Conservation (phyloP, 2,797 vertebrate genomes). For the Hippopotamyrus pictus region DNA sequence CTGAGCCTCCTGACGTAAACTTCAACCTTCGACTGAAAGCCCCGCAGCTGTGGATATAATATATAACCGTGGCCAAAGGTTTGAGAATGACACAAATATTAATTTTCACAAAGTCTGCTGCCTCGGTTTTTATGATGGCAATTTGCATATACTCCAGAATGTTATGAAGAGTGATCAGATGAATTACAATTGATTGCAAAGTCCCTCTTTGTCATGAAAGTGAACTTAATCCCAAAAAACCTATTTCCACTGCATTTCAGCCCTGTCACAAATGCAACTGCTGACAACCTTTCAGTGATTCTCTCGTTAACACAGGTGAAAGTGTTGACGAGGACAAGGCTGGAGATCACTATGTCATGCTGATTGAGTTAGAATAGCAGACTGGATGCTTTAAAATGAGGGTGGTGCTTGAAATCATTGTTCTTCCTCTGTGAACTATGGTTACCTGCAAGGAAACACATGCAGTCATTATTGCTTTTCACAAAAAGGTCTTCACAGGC, state of each 20-base stretch:
- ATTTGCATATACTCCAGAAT: too few relatives aligned
- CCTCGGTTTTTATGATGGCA: too few relatives aligned
- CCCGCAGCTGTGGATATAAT: not conserved
- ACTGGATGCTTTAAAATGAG: not conserved
- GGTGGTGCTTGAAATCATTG: not conserved
- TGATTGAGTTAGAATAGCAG: not conserved
- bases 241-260: not conserved
- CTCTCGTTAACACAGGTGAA: not conserved
- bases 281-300: too few relatives aligned
- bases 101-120: too few relatives aligned
- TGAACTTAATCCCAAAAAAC: not conserved
- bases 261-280: not conserved
- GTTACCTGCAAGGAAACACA: too few relatives aligned
- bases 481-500: too few relatives aligned
- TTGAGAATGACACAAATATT: not conserved
- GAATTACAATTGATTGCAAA: too few relatives aligned
- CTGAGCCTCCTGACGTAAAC: slow-evolving; percentile 26
- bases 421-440: not conserved
- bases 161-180: too few relatives aligned
- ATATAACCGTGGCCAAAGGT: not conserved
- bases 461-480: too few relatives aligned
- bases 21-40: not conserved
- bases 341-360: not conserved
- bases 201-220: too few relatives aligned
- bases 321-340: not conserved